Percentiles rank a stretch among this genome's conserved stretches.
These are phyloP conservation scores for Haliclona indistincta DNA, from an alignment of 37 sponge, comb jelly and placozoan genomes.

Conservation along the genomic window DNA sequence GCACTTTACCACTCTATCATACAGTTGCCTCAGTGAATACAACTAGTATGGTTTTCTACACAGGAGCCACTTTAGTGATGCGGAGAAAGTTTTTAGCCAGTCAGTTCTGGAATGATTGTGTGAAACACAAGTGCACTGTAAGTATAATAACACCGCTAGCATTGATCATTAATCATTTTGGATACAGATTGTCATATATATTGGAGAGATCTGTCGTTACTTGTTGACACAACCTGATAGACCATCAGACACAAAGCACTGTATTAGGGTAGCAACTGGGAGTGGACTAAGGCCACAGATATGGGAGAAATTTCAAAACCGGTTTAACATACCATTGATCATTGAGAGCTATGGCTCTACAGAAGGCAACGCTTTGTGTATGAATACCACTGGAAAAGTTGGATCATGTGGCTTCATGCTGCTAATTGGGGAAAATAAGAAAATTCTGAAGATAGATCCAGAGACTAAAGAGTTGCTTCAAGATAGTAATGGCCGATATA, in stretches of 20 bases:
- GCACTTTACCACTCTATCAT: constrained; percentile 82
- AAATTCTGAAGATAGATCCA: constrained; percentile 35
- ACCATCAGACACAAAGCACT: constrained; percentile 59
- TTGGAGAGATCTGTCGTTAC: constrained; percentile 89
- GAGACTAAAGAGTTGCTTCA: constrained; percentile 45
- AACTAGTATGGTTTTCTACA: constrained; percentile 54
- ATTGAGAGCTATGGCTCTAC: constrained; percentile 90
- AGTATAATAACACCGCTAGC: too few relatives aligned
- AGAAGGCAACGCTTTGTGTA: constrained; percentile 60
- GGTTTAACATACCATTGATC: constrained; percentile 69
- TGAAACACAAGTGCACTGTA: constrained; percentile 75
- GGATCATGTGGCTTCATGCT: constrained; percentile 57
- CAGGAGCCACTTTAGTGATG: constrained; percentile 63
- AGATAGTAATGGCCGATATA: constrained; percentile 51
- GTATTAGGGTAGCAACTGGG: constrained; percentile 66
- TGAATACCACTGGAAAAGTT: constrained; percentile 22
- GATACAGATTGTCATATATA: constrained; percentile 69
- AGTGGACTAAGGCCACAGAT: constrained; percentile 77
- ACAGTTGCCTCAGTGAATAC: constrained; percentile 56
- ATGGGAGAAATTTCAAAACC: constrained; percentile 69
- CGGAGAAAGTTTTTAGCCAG: constrained; percentile 78
- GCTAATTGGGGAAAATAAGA: too few relatives aligned
- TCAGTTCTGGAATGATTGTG: constrained; percentile 83
- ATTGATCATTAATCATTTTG: too few relatives aligned
- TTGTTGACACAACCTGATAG: constrained; percentile 51